Conservation (phyloP, 2,113 vertebrate genomes). For the Daboia siamensis region DNA sequence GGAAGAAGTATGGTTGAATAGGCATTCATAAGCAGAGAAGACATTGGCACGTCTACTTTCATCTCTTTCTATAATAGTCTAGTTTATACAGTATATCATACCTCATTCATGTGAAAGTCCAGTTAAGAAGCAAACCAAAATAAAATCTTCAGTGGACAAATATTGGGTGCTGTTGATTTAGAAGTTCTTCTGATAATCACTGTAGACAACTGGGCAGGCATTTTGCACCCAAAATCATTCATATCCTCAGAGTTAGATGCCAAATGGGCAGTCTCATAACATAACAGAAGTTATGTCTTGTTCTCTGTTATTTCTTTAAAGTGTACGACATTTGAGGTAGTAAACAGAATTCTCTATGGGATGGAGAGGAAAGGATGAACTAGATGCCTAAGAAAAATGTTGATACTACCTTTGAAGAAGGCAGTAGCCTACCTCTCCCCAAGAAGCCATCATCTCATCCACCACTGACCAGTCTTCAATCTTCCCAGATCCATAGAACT, state of each 20-base stretch:
- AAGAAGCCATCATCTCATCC: neutral
- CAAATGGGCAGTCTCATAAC: neutral
- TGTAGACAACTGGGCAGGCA: neutral
- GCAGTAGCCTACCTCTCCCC: neutral
- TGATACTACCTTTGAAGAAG: neutral
- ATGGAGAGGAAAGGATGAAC: neutral
- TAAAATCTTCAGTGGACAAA: neutral
- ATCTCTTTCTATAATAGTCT: neutral
- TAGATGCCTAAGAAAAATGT: neutral
- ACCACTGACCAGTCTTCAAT: neutral
- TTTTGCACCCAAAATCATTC: neutral
- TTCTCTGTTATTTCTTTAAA: neutral
- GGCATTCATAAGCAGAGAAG: neutral
- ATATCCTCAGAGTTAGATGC: neutral
- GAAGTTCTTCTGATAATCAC: neutral
- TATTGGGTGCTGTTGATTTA: neutral
- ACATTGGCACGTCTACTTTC: neutral
- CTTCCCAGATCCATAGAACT: neutral
- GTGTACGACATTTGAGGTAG: neutral
- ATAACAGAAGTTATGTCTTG: neutral
- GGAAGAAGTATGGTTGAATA: neutral
- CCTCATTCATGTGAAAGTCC: neutral
- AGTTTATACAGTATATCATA: neutral
- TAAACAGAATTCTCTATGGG: neutral
- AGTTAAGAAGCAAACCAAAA: neutral